Conservation (phyloP, 2,113 vertebrate genomes). For the Pycnonotus jocosus region DNA sequence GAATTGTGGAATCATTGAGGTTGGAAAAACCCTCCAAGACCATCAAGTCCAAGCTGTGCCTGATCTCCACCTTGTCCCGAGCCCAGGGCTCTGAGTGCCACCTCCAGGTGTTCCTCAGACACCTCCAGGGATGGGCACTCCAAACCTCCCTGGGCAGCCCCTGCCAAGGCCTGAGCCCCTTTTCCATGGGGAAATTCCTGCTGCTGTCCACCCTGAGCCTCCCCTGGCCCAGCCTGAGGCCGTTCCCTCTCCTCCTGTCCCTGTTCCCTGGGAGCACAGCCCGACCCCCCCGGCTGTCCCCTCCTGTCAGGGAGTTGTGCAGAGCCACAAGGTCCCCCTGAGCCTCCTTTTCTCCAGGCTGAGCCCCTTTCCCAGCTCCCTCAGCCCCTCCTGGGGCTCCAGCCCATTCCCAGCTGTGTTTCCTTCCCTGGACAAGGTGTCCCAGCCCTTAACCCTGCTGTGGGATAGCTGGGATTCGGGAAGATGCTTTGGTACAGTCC, state of each 20-base stretch:
- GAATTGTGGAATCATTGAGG: background rate
- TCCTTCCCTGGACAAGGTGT: background rate
- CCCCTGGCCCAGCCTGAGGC: background rate
- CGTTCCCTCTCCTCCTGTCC: background rate
- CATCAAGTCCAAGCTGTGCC: fast-evolving
- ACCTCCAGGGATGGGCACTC: background rate
- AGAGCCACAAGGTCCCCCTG: background rate
- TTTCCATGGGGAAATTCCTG: background rate
- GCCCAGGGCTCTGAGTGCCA: background rate
- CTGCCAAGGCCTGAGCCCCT: fast-evolving
- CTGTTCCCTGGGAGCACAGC: background rate
- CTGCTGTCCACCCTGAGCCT: background rate
- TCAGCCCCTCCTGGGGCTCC: background rate
- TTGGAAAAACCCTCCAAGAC: fast-evolving
- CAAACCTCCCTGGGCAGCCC: background rate
- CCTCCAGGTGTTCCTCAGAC: fast-evolving
- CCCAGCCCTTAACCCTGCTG: background rate
- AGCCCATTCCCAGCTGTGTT: fast-evolving
- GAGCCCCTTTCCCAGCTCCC: background rate
- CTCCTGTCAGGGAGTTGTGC: background rate
- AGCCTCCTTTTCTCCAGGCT: background rate
- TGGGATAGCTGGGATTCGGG: background rate
- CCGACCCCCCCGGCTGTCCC: background rate
- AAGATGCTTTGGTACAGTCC: background rate
- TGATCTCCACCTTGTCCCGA: fast-evolving